phyloP scores from a whole-genome alignment of 2,113 vertebrate genomes.

The Trematomus loennbergii region DNA sequence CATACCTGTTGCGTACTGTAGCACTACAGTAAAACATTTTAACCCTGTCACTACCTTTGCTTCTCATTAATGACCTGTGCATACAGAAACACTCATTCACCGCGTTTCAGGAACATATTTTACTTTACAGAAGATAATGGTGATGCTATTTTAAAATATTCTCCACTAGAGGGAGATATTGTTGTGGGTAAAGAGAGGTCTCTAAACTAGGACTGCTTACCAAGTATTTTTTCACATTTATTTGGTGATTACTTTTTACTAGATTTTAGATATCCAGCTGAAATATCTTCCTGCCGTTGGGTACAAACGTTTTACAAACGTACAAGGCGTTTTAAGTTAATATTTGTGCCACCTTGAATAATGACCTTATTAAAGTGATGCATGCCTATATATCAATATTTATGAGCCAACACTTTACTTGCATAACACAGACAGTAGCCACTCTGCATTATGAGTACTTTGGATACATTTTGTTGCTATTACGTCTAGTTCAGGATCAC shows the following conservation, averaged over 20 bases:
- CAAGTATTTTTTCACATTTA: neutral
- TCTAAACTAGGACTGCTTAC: neutral
- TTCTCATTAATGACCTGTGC: constrained; percentile 1
- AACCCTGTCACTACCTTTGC: constrained; percentile 39
- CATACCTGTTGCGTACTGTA: constrained; percentile 76
- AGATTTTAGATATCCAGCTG: neutral
- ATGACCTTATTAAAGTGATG: neutral
- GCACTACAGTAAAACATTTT: constrained; percentile 81
- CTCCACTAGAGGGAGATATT: constrained; percentile 65
- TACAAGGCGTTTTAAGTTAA: neutral
- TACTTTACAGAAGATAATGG: no score
- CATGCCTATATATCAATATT: neutral
- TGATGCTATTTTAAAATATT: neutral
- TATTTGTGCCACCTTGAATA: neutral
- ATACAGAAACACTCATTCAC: no score
- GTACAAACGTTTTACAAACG: neutral
- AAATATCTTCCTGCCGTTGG: neutral
- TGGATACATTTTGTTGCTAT: neutral
- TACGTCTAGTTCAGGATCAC: no score
- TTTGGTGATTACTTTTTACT: neutral
- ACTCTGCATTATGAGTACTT: neutral
- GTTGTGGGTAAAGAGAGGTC: neutral
- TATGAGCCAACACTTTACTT: neutral
- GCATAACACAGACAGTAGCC: neutral
- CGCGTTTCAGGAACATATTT: neutral